Evolutionary conservation across 1,140 invertebrate genomes (phyloP), one percentile per base, ranked within the genome.

Genomic region (Telenomus remus): DNA sequence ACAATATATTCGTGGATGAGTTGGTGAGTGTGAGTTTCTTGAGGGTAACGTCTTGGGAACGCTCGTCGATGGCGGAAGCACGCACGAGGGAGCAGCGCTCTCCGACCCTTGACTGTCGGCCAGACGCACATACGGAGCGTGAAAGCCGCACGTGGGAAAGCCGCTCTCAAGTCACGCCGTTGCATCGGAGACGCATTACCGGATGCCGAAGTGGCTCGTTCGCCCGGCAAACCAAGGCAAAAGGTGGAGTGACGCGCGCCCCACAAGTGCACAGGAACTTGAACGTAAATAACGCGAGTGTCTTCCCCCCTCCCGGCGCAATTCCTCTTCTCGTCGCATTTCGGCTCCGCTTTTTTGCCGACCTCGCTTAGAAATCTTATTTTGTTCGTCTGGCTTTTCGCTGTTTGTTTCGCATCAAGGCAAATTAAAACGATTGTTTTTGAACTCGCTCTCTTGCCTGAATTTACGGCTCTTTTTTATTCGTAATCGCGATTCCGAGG

Each of bases 1-100:
- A 54, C 49, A 12, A 55, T 61, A 61, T 54, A 70, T 70, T n/a
- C 55, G 43, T 1, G 33, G 15, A 11, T 8, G 9, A 15, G 49
- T 42, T 42, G 16, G 43, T 53, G 68, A 27, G 19, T 56, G 63
- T 42, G 44, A 13, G 15, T 37, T 70, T 33, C 37, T 68, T 47
- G 60, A 59, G 55, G 68, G 56, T 69, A 77, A 69, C 69, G 57
- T 73, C 66, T 68, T 69, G 81, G 80, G 79, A 82, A 81, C 76
- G 19, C 42, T 48, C 34, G 56, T 14, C 63, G 69, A 73, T 66
- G 72, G 48, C 78, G 83, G 83, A 85, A 80, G 66, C 74, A 81
- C 81, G 83, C 83, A 82, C 81, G 82, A 83, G 65, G 64, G 75
- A 85, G 64, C 83, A 82, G 72, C 71, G 71, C 60, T 64, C 77